A percentile compares a stretch with the other conserved stretches of the same genome.
Evolutionary conservation across 2,113 vertebrate species (phyloP).

Genomic region (Lasiurus borealis): DNA sequence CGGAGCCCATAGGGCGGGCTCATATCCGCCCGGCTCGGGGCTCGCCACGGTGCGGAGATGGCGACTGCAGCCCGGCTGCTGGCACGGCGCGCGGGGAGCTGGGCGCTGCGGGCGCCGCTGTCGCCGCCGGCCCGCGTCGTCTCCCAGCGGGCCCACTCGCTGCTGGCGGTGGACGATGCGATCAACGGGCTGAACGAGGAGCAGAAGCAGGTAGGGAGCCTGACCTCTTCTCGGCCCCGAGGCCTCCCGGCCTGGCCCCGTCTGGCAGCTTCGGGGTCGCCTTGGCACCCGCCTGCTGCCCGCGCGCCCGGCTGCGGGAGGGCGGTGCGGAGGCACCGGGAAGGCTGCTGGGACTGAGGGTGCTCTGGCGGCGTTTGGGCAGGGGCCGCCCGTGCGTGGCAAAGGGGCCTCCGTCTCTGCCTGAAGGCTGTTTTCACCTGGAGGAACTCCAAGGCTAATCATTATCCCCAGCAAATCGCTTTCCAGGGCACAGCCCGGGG

Average conservation of each 20-base stretch:
- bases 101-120: slow-evolving; percentile 74
- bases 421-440: not conserved
- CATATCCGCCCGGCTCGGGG: accelerated
- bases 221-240: not conserved
- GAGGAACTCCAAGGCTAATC: not conserved
- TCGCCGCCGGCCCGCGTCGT: slow-evolving; percentile 39
- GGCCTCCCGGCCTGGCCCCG: not conserved
- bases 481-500: not conserved
- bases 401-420: not conserved
- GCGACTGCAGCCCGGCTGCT: slow-evolving; percentile 50
- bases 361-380: not conserved
- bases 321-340: not conserved
- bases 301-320: not conserved
- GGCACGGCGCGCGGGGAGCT: slow-evolving; percentile 65
- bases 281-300: not conserved
- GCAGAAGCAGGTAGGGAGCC: slow-evolving; percentile 91
- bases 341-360: not conserved
- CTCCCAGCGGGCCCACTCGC: slow-evolving; percentile 85
- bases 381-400: no score
- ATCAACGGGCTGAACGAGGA: slow-evolving; percentile 94
- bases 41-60: slow-evolving; percentile 27
- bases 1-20: no score
- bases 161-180: slow-evolving; percentile 91
- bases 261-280: not conserved
- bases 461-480: not conserved